phyloP scores from a whole-genome alignment of 2,797 vertebrate genomes.

The Parauchenoglanis ngamensis region DNA sequence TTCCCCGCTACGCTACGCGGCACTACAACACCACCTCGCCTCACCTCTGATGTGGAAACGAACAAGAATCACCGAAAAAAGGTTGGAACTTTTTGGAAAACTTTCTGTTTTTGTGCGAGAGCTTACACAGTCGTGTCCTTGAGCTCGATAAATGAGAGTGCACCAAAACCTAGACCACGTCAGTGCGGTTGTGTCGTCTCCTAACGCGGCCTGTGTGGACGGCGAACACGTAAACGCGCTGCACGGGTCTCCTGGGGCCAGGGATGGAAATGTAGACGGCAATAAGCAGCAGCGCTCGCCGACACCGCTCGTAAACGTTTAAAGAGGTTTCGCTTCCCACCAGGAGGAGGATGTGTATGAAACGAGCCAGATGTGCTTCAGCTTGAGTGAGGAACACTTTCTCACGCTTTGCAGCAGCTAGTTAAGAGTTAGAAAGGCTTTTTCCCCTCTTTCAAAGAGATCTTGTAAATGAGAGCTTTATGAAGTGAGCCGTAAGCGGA shows the following conservation, averaged over 20 bases:
- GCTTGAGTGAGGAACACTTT: conserved; percentile 3
- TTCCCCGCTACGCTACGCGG: no score
- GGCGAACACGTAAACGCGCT: background rate
- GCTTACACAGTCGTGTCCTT: background rate
- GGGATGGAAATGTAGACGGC: background rate
- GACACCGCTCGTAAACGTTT: background rate
- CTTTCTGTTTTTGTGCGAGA: background rate
- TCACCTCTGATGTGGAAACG: background rate
- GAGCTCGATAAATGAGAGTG: no score
- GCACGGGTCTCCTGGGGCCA: background rate
- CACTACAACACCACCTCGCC: no score
- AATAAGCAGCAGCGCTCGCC: background rate
- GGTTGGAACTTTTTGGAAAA: background rate
- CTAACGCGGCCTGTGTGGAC: background rate
- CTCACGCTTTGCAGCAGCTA: background rate
- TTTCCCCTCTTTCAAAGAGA: background rate
- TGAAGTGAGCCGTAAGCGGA: background rate
- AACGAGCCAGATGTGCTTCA: conserved; percentile 33
- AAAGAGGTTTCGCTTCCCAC: conserved; percentile 10
- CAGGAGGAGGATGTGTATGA: conserved; percentile 30
- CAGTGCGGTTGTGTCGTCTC: background rate
- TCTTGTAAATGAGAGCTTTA: background rate
- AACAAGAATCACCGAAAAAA: background rate
- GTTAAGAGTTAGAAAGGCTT: background rate
- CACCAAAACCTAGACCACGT: background rate